Evolutionary conservation across 1,140 invertebrate genomes (phyloP).

Genomic region (Drosophila grimshawi): DNA sequence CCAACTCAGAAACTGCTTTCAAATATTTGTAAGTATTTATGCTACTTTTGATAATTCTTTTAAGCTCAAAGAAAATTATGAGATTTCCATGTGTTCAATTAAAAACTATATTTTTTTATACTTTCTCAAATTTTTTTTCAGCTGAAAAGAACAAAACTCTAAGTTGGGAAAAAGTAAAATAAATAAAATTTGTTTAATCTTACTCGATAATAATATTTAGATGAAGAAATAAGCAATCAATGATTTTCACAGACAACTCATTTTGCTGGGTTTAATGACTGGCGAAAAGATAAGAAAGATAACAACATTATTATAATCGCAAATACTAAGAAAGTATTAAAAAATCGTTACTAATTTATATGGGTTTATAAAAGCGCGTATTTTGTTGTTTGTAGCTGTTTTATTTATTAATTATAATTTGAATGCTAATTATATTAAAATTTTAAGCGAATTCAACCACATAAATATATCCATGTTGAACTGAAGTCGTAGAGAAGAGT

Average conservation of each 20-base stretch:
- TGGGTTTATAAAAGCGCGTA: too few species aligned
- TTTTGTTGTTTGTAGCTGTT: slow-evolving; percentile 28
- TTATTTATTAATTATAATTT: slow-evolving; percentile 56
- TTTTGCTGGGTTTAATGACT: not conserved
- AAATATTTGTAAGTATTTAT: not conserved
- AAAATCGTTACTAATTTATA: not conserved
- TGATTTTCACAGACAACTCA: not conserved
- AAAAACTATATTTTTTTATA: not conserved
- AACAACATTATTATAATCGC: slow-evolving; percentile 6
- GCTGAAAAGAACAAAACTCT: not conserved
- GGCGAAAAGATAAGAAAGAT: slow-evolving; percentile 6
- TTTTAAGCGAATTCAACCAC: not conserved
- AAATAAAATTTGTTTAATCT: not conserved
- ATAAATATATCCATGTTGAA: slow-evolving; percentile 8
- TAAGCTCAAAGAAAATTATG: too few species aligned
- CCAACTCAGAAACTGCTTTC: not conserved
- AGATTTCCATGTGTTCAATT: too few species aligned
- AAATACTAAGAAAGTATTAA: not conserved
- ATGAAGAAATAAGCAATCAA: not conserved
- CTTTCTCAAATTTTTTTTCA: not conserved
- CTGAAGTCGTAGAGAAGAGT: not conserved
- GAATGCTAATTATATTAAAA: slow-evolving; percentile 61
- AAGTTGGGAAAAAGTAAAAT: not conserved
- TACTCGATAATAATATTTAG: not conserved
- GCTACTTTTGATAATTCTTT: too few species aligned